Conservation (phyloP, 2,888 invertebrate species). For the Troilus luridus region DNA sequence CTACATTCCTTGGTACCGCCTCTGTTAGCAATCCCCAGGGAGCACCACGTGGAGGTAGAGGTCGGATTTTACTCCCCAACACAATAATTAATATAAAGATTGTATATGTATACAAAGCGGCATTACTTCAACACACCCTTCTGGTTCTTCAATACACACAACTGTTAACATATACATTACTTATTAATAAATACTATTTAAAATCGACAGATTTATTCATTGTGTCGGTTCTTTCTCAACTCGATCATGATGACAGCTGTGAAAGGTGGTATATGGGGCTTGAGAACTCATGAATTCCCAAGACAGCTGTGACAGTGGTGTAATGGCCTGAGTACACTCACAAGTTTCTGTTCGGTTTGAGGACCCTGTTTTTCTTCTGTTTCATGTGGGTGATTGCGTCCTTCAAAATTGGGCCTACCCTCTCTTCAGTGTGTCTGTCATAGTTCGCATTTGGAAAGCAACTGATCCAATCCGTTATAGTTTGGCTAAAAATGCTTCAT, state of each 20-base stretch:
- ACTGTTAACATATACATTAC: no score
- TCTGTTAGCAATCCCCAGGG: no score
- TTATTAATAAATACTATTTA: no score
- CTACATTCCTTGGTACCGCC: no score
- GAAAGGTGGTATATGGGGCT: constrained; percentile 77
- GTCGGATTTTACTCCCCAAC: no score
- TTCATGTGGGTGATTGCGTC: constrained; percentile 64
- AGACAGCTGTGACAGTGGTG: constrained; percentile 78
- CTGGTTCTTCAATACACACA: no score
- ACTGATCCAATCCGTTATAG: constrained; percentile 76
- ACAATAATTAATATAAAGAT: no score
- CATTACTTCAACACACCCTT: no score
- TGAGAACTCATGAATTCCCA: constrained; percentile 78
- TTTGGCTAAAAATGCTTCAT: constrained; percentile 77
- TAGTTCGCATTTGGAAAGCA: constrained; percentile 70
- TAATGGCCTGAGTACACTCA: constrained; percentile 82
- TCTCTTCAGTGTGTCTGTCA: constrained; percentile 70
- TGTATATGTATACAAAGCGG: no score
- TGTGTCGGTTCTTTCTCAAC: constrained; percentile 70
- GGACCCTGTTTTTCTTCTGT: constrained; percentile 54
- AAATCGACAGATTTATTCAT: background rate
- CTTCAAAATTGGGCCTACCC: constrained; percentile 68
- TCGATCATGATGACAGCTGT: constrained; percentile 77
- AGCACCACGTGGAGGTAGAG: no score
- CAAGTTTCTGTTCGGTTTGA: constrained; percentile 71